Evolutionary conservation across 2,113 vertebrate genomes (phyloP).

Genomic region (Caretta caretta): DNA sequence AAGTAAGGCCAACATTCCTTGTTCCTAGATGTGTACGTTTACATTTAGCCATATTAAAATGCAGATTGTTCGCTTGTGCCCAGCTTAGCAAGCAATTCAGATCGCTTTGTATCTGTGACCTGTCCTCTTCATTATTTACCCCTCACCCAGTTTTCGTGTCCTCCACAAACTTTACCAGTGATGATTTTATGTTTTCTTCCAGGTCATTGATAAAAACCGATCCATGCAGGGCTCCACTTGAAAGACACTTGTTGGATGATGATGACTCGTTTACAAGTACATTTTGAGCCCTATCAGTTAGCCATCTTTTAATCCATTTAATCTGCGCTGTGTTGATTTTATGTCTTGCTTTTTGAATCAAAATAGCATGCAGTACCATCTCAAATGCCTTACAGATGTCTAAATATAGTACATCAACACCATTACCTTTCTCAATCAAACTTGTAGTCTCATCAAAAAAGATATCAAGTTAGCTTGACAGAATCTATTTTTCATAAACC

Average conservation of each 20-base stretch:
- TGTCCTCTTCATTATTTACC: background rate
- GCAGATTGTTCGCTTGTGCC: background rate
- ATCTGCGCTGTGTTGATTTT: background rate
- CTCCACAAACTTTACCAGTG: background rate
- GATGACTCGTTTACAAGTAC: background rate
- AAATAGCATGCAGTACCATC: background rate
- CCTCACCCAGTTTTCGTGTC: background rate
- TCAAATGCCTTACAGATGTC: background rate
- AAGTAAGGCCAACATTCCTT: background rate
- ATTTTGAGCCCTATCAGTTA: background rate
- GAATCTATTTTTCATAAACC: background rate
- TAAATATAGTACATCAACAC: background rate
- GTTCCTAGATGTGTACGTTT: background rate
- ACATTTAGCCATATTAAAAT: background rate
- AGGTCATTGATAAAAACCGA: background rate
- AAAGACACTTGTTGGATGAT: background rate
- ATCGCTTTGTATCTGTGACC: rapidly evolving
- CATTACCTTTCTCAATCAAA: background rate
- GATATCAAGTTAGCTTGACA: background rate
- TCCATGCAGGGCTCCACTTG: background rate
- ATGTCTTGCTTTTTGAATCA: background rate
- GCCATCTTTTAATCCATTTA: background rate
- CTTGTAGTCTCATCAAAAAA: background rate
- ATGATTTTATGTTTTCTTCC: background rate
- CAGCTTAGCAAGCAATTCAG: no score